Percentiles rank a stretch among this genome's conserved stretches.
Evolutionary conservation across 2,797 vertebrate species (phyloP).

Genomic region (Aulostomus chinensis): DNA sequence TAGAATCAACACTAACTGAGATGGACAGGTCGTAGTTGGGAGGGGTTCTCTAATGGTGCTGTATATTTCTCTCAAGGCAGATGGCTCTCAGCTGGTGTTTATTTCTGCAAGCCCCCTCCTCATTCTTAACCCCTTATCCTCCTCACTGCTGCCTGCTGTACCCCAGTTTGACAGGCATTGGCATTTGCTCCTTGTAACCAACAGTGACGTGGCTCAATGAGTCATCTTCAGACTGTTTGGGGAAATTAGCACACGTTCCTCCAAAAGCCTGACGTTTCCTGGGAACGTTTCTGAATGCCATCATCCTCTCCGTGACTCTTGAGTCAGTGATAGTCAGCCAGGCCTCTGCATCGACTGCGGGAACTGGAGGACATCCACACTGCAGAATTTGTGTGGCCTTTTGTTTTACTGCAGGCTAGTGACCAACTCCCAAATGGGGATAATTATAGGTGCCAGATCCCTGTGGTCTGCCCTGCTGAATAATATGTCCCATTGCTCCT

Average conservation of each 20-base stretch:
- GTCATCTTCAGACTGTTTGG: constrained; percentile 47
- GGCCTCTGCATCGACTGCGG: constrained; percentile 30
- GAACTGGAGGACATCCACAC: constrained; percentile 35
- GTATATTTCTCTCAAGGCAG: constrained; percentile 26
- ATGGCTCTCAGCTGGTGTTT: constrained; percentile 53
- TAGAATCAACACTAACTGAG: constrained; percentile 3
- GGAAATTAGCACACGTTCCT: constrained; percentile 40
- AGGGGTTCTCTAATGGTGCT: constrained; percentile 24
- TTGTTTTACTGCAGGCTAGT: constrained; percentile 23
- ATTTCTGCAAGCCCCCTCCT: constrained; percentile 12
- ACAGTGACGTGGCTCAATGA: constrained; percentile 43
- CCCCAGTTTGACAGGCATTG: constrained; percentile 15
- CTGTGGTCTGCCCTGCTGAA: too few relatives aligned
- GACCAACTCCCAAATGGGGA: constrained; percentile 16
- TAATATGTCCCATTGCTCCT: background rate
- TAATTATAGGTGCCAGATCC: constrained; percentile 38
- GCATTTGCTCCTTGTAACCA: constrained; percentile 26
- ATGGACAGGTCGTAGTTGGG: constrained; percentile 10
- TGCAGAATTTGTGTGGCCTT: constrained; percentile 49
- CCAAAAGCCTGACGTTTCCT: constrained; percentile 14
- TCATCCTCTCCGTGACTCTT: constrained; percentile 36
- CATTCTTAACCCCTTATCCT: constrained; percentile 8
- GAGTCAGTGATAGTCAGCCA: constrained; percentile 8
- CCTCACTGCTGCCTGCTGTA: constrained; percentile 9
- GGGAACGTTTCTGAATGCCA: background rate